Evolutionary conservation across 2,888 invertebrate genomes (phyloP), one percentile per base, ranked within the genome.

Genomic region (Coremacera marginata): DNA sequence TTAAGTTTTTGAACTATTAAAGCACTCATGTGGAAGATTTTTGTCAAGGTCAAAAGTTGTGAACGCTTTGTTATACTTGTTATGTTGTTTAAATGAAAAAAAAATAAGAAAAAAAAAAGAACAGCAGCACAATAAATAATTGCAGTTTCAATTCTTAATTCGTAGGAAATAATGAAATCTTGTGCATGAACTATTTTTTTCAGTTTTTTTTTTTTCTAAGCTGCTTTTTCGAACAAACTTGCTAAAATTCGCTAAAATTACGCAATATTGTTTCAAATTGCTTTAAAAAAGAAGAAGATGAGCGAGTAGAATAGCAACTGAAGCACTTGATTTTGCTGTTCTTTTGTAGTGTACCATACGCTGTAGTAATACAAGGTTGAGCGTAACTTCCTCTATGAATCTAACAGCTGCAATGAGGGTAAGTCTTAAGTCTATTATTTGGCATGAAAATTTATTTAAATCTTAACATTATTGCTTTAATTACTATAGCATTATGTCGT

Each of bases 11-110:
- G 87, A 87, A 86, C 87, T 87, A 87, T 86, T 87, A 87, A 87
- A 85, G 84, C 87, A 84, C 86, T 87, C 86, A 86, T 84, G 86
- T 87, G 86, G 87, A 87, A 83, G 85, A 87, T 87, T 86, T 86
- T 87, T 87, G 86, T 87, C 87, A 87, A 87, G 87, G 87, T 87
- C 87, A 87, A 79, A 79, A 78, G 49, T 65, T 52, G 55, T 70
- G 37, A 37, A 22, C 7, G 52, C 11, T 31, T 52, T 55, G 31
- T 27, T 55, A 31, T 19, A 55, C 19, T 44, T 71, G 25, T 55
- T 57, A n/a, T 71, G 31, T 71, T 71, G 55, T 34, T 71, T 14
- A 19, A 19, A 11, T 25, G 19, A 16, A 22, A 68, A 22, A n/a
- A 70, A 70, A 16, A 31, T 34, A 22, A 25, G 55, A 31, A 68